Evolutionary conservation across 2,888 invertebrate species (phyloP).

Genomic region (Linyphia triangularis): DNA sequence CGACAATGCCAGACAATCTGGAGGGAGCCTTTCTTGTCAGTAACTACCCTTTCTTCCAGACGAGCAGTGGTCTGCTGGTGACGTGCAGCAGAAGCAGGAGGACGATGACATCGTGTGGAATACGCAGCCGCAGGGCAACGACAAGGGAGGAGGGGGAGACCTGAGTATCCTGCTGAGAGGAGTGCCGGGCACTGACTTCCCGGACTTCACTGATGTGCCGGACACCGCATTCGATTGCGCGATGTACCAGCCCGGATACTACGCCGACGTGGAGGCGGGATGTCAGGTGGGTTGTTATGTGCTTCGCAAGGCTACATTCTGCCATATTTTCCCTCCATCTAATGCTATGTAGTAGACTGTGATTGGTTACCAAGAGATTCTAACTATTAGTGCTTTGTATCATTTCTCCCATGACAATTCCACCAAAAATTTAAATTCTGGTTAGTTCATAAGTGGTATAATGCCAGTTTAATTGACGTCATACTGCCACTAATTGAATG

Average conservation of each 20-base stretch:
- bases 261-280: slow-evolving; percentile 76
- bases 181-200: slow-evolving; percentile 85
- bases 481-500: no score
- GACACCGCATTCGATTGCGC: slow-evolving; percentile 76
- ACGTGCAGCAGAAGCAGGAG: slow-evolving; percentile 21
- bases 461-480: no score
- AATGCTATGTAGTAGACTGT: no score
- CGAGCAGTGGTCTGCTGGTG: slow-evolving; percentile 26
- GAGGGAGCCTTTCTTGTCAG: no score
- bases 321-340: no score
- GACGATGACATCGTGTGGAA: slow-evolving; percentile 29
- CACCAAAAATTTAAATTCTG: neutral
- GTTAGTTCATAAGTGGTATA: no score
- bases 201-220: slow-evolving; percentile 81
- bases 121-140: slow-evolving; percentile 49
- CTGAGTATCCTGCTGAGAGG: slow-evolving; percentile 82
- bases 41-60: no score
- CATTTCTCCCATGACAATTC: no score
- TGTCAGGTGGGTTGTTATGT: slow-evolving; percentile 71
- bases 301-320: no score
- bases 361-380: no score
- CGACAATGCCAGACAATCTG: no score
- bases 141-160: slow-evolving; percentile 58
- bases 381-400: no score
- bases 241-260: slow-evolving; percentile 75